Conservation (phyloP, 2,797 vertebrate species). For the Allobates femoralis region DNA sequence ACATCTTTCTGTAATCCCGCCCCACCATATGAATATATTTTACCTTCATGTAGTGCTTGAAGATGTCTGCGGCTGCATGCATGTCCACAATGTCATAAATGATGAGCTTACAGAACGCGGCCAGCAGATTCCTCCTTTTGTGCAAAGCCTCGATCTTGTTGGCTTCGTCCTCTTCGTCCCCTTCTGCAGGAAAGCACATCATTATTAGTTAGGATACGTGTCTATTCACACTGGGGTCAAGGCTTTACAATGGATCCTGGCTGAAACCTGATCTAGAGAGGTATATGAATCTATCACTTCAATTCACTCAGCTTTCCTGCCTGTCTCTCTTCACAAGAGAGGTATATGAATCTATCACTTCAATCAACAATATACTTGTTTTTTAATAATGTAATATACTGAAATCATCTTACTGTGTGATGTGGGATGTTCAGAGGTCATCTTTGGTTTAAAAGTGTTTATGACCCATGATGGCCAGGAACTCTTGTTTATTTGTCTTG, state of each 20-base stretch:
- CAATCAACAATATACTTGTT: too few relatives aligned
- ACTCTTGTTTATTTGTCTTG: too few relatives aligned
- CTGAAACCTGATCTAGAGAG: too few relatives aligned
- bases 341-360: too few relatives aligned
- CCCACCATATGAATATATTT: neutral
- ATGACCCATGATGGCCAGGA: too few relatives aligned
- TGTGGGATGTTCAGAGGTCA: too few relatives aligned
- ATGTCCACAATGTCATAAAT: constrained; percentile 99
- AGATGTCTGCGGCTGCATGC: constrained; percentile 98
- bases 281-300: too few relatives aligned
- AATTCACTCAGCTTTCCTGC: too few relatives aligned
- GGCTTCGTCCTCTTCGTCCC: constrained; percentile 98
- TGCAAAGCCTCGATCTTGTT: constrained; percentile 99
- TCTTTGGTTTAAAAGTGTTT: too few relatives aligned
- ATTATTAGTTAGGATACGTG: neutral
- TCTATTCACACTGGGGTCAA: neutral
- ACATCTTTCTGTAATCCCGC: neutral
- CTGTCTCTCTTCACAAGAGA: too few relatives aligned
- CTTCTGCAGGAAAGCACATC: constrained; percentile 79
- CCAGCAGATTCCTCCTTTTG: constrained; percentile 96
- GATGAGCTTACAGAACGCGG: constrained; percentile 98
- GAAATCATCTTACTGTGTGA: too few relatives aligned
- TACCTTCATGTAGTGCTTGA: constrained; percentile 99
- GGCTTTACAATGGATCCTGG: neutral
- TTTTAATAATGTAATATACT: too few relatives aligned